Conservation (phyloP, 2,888 invertebrate species). For the Tetrapedia diversipes region DNA sequence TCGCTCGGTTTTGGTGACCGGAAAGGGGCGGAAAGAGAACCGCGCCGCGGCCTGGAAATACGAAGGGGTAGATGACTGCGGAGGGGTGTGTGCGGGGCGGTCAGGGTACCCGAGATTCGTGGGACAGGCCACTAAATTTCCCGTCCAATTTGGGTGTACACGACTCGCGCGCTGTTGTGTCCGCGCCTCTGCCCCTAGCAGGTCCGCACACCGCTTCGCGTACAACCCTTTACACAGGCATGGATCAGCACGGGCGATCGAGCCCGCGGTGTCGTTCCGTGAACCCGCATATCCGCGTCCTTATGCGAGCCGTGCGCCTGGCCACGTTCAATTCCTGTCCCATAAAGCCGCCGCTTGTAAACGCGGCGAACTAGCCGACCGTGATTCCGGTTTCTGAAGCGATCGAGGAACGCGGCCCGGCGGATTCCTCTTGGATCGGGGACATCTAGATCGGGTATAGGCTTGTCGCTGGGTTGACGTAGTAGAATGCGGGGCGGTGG, state of each 20-base stretch:
- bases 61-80: neutral
- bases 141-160: conserved; percentile 81
- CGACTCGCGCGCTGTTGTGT: conserved; percentile 72
- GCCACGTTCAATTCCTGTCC: conserved; percentile 22
- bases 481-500: too few species aligned
- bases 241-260: conserved; percentile 62
- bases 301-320: conserved; percentile 41
- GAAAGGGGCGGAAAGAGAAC: conserved; percentile 55
- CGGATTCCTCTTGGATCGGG: neutral
- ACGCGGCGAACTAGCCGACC: conserved; percentile 9
- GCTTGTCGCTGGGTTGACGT: too few species aligned
- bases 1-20: conserved; percentile 60
- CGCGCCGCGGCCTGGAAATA: conserved; percentile 20
- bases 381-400: conserved; percentile 31
- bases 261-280: conserved; percentile 54
- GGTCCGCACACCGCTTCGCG: conserved; percentile 13
- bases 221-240: conserved; percentile 57
- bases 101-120: conserved; percentile 70
- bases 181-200: conserved; percentile 29
- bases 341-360: conserved; percentile 35
- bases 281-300: conserved; percentile 61
- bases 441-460: too few species aligned
- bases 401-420: neutral
- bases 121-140: conserved; percentile 81
- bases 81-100: conserved; percentile 24